Percentiles rank a stretch among this genome's conserved stretches.
phyloP scores from a whole-genome alignment of 2,797 vertebrate genomes.

The Eremophila alpestris region DNA sequence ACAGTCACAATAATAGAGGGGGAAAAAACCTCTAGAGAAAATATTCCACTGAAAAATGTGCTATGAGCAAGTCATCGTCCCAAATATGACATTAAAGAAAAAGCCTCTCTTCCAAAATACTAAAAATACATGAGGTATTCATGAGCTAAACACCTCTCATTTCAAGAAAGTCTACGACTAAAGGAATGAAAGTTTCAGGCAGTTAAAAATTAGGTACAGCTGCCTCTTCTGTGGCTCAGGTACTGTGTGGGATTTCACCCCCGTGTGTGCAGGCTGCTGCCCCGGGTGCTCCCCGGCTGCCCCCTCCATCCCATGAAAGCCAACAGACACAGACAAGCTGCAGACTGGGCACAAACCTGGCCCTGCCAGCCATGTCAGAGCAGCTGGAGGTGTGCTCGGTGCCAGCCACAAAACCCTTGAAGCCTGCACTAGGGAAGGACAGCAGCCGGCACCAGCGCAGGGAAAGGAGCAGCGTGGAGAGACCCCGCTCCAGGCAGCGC shows the following conservation, averaged over 20 bases:
- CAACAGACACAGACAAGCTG: fast-evolving
- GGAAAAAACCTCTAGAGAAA: background rate
- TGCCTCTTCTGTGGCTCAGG: background rate
- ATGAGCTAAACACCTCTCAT: background rate
- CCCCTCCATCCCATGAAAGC: fast-evolving
- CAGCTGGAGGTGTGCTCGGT: background rate
- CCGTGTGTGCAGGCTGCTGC: fast-evolving
- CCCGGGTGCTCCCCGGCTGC: fast-evolving
- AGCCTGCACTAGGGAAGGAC: fast-evolving
- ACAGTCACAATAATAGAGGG: fast-evolving
- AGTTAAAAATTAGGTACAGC: background rate
- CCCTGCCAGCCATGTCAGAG: background rate
- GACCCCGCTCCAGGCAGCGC: background rate
- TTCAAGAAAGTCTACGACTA: background rate
- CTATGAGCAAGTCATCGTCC: background rate
- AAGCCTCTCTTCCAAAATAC: background rate
- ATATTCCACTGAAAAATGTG: background rate
- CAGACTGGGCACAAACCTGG: background rate
- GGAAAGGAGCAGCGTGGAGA: fast-evolving
- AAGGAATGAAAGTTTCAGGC: background rate
- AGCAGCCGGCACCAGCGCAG: fast-evolving
- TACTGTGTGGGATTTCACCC: fast-evolving
- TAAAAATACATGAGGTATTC: background rate
- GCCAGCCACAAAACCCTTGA: background rate
- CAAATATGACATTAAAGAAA: background rate